A percentile compares a stretch with the other conserved stretches of the same genome.
Evolutionary conservation across 2,797 vertebrate genomes (phyloP).

Genomic region (Australoheros facetus): DNA sequence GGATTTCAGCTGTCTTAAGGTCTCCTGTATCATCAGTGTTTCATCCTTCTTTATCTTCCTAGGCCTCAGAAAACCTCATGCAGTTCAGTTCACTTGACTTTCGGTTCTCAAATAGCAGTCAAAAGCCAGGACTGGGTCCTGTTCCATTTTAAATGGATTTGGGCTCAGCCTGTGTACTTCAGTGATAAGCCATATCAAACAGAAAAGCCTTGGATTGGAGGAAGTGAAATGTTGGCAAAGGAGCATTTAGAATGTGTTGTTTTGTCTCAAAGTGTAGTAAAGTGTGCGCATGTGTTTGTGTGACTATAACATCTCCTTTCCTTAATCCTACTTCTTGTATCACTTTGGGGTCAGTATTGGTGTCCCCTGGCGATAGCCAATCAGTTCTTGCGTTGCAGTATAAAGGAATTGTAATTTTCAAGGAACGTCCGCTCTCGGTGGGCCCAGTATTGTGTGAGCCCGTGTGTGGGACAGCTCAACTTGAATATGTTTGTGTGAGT

Average conservation of each 20-base stretch:
- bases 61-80: slow-evolving; percentile 71
- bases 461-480: slow-evolving; percentile 64
- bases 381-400: slow-evolving; percentile 88
- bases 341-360: slow-evolving; percentile 67
- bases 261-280: slow-evolving; percentile 45
- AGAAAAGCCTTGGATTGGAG: slow-evolving; percentile 70
- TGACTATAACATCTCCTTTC: slow-evolving; percentile 55
- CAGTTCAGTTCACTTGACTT: slow-evolving; percentile 64
- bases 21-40: slow-evolving; percentile 57
- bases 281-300: slow-evolving; percentile 15
- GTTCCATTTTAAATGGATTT: slow-evolving; percentile 42
- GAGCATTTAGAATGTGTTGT: slow-evolving; percentile 64
- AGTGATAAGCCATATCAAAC: slow-evolving; percentile 80
- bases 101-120: slow-evolving; percentile 72
- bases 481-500: slow-evolving; percentile 62
- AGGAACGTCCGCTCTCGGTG: slow-evolving; percentile 73
- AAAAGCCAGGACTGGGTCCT: slow-evolving; percentile 45
- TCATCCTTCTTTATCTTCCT: slow-evolving; percentile 60
- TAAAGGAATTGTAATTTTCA: slow-evolving; percentile 73
- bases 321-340: slow-evolving; percentile 73
- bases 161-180: slow-evolving; percentile 48
- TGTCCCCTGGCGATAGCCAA: slow-evolving; percentile 81
- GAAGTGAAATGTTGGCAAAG: slow-evolving; percentile 56
- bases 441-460: slow-evolving; percentile 59
- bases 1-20: slow-evolving; percentile 21